Base-by-base conservation (phyloP, 2,797 vertebrate species). In the Numenius phaeopus region DNA sequence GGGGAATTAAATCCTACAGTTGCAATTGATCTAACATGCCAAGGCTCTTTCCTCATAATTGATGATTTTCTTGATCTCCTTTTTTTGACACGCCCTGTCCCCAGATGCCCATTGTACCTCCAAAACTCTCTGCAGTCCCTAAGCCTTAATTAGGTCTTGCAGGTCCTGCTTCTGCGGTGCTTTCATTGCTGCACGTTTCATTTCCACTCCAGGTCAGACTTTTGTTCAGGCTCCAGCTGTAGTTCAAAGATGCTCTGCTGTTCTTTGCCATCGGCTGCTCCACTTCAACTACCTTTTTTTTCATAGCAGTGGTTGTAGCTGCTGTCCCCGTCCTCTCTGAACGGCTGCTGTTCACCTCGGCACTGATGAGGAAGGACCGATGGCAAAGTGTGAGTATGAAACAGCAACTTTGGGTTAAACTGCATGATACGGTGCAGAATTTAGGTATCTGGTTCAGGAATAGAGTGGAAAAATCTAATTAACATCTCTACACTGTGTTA, bases 71-170 rank as follows among this genome's bases (percentile, higher is more conserved):
- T 95, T 84, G 50, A 87, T 81, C 40, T 93, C 75, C 44, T 44
- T 90, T 92, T 72, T 65, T 72, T 61, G 0, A 66, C 46, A 58
- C 0, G 0, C 32, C 18, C 50, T 73, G 70, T 65, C 46, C 52
- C 62, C 73, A 91, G 49, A 76, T 71, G 37, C 30, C 37, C 27
- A 21, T 34, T n/a, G 39, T 80, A 30, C 58, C 34, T 52, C 52
- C 7, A 1, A 42, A 52, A 54, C 17, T 75, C 44, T n/a, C 80
- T 44, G 57, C 22, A 9, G 17, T 18, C 65, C 50, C 79, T 61
- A 64, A 91, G 14, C 21, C 58, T 92, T 91, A 91, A 90, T 89
- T 82, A 94, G 83, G 71, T 83, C 80, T 90, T 82, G 23, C n/a
- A 78, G 21, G 17, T 58, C 95, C 83, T 90, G 50, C 71, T 94